phyloP scores from a whole-genome alignment of 2,113 vertebrate genomes.

The Hippolais icterina region DNA sequence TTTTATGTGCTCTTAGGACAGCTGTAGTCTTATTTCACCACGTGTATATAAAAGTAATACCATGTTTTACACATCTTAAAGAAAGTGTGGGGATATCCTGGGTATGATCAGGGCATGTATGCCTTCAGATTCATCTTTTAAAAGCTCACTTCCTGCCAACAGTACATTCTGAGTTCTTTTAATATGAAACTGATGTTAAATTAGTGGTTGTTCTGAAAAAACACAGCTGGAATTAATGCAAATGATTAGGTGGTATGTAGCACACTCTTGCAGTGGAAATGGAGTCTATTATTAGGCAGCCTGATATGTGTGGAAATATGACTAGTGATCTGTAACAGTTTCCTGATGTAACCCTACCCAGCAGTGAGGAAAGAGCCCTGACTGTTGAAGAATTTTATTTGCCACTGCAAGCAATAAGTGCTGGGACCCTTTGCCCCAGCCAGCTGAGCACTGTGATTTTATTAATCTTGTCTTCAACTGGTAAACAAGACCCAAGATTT shows the following conservation, averaged over 20 bases:
- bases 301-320: background rate
- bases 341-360: background rate
- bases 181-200: background rate
- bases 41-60: background rate
- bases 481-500: background rate
- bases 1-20: background rate
- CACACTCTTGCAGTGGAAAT: background rate
- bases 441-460: background rate
- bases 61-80: background rate
- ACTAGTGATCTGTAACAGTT: background rate
- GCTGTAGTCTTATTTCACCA: background rate
- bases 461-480: background rate
- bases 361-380: background rate
- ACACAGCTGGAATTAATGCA: background rate
- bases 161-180: background rate
- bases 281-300: background rate
- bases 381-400: background rate
- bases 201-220: background rate
- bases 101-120: background rate
- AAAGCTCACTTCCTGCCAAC: background rate
- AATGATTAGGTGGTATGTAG: background rate
- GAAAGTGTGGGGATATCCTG: background rate
- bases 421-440: background rate
- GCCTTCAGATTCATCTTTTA: background rate
- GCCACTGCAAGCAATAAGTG: background rate